phyloP scores from a whole-genome alignment of 2,797 vertebrate species.

The Tachyglossus aculeatus region DNA sequence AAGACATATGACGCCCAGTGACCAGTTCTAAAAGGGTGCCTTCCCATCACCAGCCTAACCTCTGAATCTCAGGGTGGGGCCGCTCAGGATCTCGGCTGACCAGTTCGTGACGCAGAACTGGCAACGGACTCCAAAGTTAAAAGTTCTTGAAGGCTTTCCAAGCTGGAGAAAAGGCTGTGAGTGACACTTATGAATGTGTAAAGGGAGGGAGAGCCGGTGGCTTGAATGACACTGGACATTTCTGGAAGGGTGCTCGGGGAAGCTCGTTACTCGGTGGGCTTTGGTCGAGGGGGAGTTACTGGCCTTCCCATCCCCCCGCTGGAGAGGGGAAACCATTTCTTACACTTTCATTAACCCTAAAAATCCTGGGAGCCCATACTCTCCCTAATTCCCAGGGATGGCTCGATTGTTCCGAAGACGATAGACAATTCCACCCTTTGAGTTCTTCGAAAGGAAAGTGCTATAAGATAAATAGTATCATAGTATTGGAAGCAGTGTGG shows the following conservation, averaged over 20 bases:
- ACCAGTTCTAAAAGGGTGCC: constrained; percentile 51
- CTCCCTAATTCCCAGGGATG: too few relatives aligned
- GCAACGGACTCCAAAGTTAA: constrained; percentile 69
- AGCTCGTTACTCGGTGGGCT: too few relatives aligned
- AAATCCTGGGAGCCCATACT: too few relatives aligned
- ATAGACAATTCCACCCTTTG: too few relatives aligned
- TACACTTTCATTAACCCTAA: too few relatives aligned
- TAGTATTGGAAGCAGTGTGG: too few relatives aligned
- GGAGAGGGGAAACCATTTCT: too few relatives aligned
- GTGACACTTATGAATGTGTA: constrained; percentile 64
- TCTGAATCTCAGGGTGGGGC: constrained; percentile 49
- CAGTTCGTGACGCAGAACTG: constrained; percentile 68
- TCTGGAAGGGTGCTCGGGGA: constrained; percentile 38
- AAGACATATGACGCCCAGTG: constrained; percentile 24
- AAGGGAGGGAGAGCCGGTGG: constrained; percentile 53
- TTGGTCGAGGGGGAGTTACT: too few relatives aligned
- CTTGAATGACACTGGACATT: constrained; percentile 44
- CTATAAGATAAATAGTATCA: too few relatives aligned
- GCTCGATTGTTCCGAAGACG: too few relatives aligned
- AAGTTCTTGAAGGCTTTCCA: constrained; percentile 70
- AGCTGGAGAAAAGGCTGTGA: constrained; percentile 64
- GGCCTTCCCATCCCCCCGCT: too few relatives aligned
- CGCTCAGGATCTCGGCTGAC: constrained; percentile 66
- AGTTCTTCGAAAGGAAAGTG: too few relatives aligned
- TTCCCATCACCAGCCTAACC: constrained; percentile 41